A percentile compares a stretch with the other conserved stretches of the same genome.
Evolutionary conservation across 2,113 vertebrate genomes (phyloP).

Genomic region (Hystrix brachyura): DNA sequence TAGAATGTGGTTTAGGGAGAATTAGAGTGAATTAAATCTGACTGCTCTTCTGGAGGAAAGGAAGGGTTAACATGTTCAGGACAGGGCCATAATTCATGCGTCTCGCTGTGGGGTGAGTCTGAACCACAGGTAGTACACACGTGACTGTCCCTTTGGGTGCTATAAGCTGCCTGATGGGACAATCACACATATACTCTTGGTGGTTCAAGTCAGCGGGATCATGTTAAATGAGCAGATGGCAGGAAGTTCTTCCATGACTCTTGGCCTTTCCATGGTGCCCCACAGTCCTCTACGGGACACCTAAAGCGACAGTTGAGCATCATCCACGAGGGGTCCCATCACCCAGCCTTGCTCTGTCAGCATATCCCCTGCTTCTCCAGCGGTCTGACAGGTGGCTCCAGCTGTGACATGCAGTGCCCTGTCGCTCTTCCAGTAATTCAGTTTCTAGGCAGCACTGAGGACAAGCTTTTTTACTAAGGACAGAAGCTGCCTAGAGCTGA

Average conservation of each 20-base stretch:
- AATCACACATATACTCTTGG: not conserved
- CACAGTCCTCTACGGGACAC: not conserved
- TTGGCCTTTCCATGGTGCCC: not conserved
- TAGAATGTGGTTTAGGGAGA: not conserved
- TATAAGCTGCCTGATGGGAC: not conserved
- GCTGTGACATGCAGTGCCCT: not conserved
- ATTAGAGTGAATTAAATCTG: not conserved
- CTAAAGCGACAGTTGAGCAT: no score
- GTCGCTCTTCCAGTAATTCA: not conserved
- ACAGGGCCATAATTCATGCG: not conserved
- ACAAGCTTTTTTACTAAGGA: not conserved
- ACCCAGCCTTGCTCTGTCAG: not conserved
- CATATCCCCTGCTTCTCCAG: not conserved
- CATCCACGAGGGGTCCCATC: not conserved
- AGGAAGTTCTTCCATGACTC: not conserved
- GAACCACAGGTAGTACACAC: not conserved
- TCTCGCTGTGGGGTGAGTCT: not conserved
- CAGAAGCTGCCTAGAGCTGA: not conserved
- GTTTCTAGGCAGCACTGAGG: not conserved
- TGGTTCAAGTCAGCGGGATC: no score
- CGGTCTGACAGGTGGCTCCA: not conserved
- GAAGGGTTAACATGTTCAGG: not conserved
- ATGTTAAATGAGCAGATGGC: not conserved
- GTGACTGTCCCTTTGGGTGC: not conserved
- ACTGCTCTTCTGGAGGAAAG: not conserved